phyloP scores from a whole-genome alignment of 2,888 invertebrate species.

The Acanthoscelides obtectus region DNA sequence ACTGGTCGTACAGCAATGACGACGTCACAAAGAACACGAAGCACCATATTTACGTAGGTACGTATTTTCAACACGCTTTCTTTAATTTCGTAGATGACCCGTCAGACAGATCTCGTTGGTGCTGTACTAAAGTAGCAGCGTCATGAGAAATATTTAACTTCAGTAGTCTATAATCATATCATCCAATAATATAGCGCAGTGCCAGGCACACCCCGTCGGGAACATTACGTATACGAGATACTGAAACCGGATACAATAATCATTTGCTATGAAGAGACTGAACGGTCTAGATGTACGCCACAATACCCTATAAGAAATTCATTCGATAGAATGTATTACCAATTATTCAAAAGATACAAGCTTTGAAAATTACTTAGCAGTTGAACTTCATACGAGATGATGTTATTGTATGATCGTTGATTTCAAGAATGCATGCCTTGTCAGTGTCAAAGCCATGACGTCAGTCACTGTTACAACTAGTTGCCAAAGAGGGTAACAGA shows the following conservation, averaged over 20 bases:
- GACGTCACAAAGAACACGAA: neutral
- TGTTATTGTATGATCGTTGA: neutral
- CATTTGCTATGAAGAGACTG: neutral
- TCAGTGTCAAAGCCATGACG: neutral
- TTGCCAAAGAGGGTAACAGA: neutral
- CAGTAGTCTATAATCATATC: neutral
- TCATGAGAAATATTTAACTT: neutral
- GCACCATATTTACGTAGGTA: neutral
- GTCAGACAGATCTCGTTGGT: neutral
- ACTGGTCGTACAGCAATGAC: neutral
- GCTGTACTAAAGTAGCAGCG: neutral
- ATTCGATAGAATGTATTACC: too few species aligned
- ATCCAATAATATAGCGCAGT: neutral
- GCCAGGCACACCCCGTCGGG: neutral
- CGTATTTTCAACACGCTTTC: neutral
- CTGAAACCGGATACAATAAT: neutral
- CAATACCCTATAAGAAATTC: too few species aligned
- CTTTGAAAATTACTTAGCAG: too few species aligned
- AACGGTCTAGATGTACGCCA: too few species aligned
- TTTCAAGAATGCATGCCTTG: neutral
- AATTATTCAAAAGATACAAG: too few species aligned
- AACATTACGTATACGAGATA: neutral
- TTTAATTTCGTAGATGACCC: neutral
- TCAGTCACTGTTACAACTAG: neutral
- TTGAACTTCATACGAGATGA: too few species aligned